These are phyloP conservation scores for Perodicticus potto DNA, from an alignment of 2,797 vertebrate species.

Conservation along the genomic window DNA sequence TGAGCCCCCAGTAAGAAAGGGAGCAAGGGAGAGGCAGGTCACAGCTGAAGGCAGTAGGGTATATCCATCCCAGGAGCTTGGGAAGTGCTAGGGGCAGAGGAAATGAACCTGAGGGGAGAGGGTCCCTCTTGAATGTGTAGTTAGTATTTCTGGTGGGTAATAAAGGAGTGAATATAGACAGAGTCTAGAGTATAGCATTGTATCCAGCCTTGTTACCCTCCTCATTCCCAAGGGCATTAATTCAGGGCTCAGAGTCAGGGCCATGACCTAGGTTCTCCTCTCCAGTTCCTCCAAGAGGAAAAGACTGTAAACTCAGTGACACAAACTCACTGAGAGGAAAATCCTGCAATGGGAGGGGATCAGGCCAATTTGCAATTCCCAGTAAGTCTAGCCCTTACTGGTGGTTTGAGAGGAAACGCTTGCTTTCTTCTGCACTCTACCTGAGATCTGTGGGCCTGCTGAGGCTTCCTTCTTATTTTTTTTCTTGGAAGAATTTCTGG, in stretches of 20 bases:
- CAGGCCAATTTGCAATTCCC: background rate
- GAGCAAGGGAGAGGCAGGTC: background rate
- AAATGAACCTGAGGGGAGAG: background rate
- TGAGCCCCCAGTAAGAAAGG: background rate
- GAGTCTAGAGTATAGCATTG: background rate
- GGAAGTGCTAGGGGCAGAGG: background rate
- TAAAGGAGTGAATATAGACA: background rate
- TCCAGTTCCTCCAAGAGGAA: background rate
- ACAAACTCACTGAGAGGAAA: constrained; percentile 3
- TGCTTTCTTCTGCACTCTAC: background rate
- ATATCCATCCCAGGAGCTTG: background rate
- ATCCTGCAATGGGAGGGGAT: background rate
- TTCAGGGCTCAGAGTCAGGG: background rate
- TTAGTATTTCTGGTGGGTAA: background rate
- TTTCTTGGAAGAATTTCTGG: background rate
- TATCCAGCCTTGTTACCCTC: background rate
- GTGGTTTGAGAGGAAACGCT: background rate
- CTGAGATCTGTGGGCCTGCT: background rate
- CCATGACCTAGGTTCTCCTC: background rate
- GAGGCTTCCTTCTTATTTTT: background rate
- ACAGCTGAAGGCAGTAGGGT: background rate
- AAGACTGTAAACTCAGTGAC: background rate
- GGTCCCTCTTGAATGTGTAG: background rate
- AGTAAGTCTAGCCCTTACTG: background rate
- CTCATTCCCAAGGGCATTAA: background rate